Evolutionary conservation across 2,888 invertebrate species (phyloP).

Genomic region (Lasioglossum zephyrum): DNA sequence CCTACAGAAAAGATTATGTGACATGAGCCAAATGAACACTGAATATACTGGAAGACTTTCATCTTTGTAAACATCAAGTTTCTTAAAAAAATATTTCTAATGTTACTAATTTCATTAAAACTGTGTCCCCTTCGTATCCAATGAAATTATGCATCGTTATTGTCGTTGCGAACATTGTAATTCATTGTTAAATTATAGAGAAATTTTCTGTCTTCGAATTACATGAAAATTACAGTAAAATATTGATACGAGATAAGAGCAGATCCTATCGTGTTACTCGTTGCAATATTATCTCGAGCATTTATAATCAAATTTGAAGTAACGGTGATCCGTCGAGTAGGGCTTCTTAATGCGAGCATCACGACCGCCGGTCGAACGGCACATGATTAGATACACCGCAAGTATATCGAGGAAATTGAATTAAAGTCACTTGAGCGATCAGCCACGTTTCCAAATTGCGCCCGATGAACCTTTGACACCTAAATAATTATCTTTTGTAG

Average conservation of each 20-base stretch:
- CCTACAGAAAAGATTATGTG: neutral
- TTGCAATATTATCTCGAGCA: neutral
- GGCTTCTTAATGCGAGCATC: conserved; percentile 56
- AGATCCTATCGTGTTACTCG: neutral
- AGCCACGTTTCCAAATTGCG: conserved; percentile 83
- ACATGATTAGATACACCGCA: conserved; percentile 64
- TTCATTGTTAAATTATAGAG: neutral
- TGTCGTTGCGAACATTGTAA: neutral
- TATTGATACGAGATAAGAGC: neutral
- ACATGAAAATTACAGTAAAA: neutral
- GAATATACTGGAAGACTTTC: neutral
- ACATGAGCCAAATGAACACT: neutral
- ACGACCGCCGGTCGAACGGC: conserved; percentile 67
- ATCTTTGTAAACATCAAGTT: neutral
- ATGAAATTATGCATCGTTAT: neutral
- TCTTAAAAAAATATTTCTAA: neutral
- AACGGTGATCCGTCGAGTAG: conserved; percentile 50
- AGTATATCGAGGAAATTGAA: conserved; percentile 78
- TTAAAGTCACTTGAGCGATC: conserved; percentile 82
- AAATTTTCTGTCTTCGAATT: neutral
- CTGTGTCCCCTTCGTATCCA: neutral
- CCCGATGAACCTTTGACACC: conserved; percentile 80
- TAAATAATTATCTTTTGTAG: conserved; percentile 81
- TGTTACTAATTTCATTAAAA: neutral
- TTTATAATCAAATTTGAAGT: conserved; percentile 51